Conservation (phyloP, 1,140 invertebrate genomes). For the Papilio aristodemus region DNA sequence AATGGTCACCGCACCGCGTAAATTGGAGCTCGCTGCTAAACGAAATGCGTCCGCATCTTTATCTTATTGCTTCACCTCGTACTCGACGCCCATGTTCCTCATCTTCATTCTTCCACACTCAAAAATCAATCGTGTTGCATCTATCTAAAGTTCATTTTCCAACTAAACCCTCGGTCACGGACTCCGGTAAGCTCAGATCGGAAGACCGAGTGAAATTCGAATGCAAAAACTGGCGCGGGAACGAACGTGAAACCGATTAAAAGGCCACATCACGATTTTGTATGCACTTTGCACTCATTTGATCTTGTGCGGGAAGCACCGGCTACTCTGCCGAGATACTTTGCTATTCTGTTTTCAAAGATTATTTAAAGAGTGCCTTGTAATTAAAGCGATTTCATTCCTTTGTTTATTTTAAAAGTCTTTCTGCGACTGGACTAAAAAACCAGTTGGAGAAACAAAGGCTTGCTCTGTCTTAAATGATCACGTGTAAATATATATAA, state of each 20-base stretch:
- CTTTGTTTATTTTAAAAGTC: constrained; percentile 45
- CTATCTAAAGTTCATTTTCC: constrained; percentile 52
- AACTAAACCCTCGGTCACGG: constrained; percentile 39
- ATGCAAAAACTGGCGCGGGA: constrained; percentile 77
- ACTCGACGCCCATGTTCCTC: constrained; percentile 51
- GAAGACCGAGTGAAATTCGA: constrained; percentile 71
- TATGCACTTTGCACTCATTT: constrained; percentile 79
- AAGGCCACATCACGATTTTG: constrained; percentile 80
- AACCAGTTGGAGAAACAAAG: constrained; percentile 14
- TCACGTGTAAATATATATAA: constrained; percentile 15
- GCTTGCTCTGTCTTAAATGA: background rate
- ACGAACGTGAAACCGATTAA: constrained; percentile 80
- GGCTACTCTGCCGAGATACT: constrained; percentile 57
- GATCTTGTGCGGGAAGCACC: constrained; percentile 61
- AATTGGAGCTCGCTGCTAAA: constrained; percentile 77
- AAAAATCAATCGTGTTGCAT: constrained; percentile 50
- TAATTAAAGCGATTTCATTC: constrained; percentile 64
- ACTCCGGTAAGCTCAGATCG: constrained; percentile 65
- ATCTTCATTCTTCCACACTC: constrained; percentile 37
- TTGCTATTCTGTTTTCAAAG: constrained; percentile 65
- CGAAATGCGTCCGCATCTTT: constrained; percentile 76
- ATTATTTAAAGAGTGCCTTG: constrained; percentile 64
- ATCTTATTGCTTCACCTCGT: constrained; percentile 72
- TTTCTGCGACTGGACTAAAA: constrained; percentile 38
- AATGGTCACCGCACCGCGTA: constrained; percentile 73